Percentiles rank a stretch among this genome's conserved stretches.
These are phyloP conservation scores for Ornithoptera priamus DNA, from an alignment of 2,888 invertebrate genomes.

Conservation along the genomic window DNA sequence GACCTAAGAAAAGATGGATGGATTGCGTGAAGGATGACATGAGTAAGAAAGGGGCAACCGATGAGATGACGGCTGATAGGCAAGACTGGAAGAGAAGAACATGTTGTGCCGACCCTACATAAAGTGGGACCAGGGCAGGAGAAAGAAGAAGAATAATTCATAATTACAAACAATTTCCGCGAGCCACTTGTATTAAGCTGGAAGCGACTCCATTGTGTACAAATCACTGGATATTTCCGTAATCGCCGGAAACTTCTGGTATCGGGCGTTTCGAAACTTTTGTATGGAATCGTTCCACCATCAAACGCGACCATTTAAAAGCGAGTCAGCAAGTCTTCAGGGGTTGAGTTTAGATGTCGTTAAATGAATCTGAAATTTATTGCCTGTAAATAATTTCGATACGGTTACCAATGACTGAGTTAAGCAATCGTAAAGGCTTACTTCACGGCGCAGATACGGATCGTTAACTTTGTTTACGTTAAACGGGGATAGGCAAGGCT, in stretches of 20 bases:
- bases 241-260: neutral
- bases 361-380: slow-evolving; percentile 29
- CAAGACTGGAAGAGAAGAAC: too few relatives aligned
- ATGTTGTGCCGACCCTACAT: too few relatives aligned
- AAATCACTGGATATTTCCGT: neutral
- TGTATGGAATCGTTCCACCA: slow-evolving; percentile 8
- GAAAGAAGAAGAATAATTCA: too few relatives aligned
- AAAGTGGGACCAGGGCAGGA: too few relatives aligned
- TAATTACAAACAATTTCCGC: too few relatives aligned
- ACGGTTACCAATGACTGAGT: slow-evolving; percentile 25
- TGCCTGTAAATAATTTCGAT: slow-evolving; percentile 30
- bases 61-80: too few relatives aligned
- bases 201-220: slow-evolving; percentile 4
- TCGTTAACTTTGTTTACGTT: slow-evolving; percentile 23
- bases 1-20: too few relatives aligned
- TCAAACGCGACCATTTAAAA: slow-evolving; percentile 4
- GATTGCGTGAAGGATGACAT: too few relatives aligned
- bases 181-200: neutral
- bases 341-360: slow-evolving; percentile 21
- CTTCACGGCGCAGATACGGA: slow-evolving; percentile 11
- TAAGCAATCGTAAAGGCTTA: slow-evolving; percentile 25
- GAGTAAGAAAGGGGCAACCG: too few relatives aligned
- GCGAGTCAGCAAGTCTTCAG: slow-evolving; percentile 21
- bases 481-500: neutral
- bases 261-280: neutral